Conservation (phyloP, 2,797 vertebrate species). For the Muraenolepis orangiensis region DNA sequence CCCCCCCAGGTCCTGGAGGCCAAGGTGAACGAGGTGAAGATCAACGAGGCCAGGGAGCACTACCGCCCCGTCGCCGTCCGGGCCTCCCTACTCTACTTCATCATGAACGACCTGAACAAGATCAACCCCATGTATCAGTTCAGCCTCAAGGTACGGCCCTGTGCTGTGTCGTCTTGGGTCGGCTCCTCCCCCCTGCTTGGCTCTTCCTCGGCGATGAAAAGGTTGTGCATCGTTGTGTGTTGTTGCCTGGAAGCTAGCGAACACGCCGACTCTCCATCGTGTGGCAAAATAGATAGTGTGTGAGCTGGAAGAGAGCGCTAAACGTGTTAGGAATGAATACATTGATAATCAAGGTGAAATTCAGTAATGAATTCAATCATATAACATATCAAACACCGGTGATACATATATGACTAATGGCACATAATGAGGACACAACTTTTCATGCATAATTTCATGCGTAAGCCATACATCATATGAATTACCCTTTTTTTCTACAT, state of each 20-base stretch:
- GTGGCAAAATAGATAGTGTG: neutral
- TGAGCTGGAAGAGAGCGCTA: neutral
- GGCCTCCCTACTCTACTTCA: conserved; percentile 81
- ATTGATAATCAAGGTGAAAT: neutral
- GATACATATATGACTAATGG: neutral
- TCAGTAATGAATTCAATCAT: neutral
- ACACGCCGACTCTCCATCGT: neutral
- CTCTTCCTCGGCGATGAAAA: neutral
- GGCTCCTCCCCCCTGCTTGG: too few species aligned
- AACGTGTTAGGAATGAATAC: neutral
- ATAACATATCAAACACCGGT: too few species aligned
- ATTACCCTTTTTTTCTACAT: neutral
- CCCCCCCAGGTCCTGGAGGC: conserved; percentile 76
- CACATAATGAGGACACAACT: neutral
- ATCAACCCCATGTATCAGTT: conserved; percentile 85
- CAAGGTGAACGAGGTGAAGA: conserved; percentile 81
- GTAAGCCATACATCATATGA: neutral
- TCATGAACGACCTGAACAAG: conserved; percentile 84
- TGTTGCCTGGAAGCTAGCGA: neutral
- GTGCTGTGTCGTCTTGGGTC: neutral
- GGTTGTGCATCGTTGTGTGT: neutral
- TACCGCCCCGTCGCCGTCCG: conserved; percentile 79
- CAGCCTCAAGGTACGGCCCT: conserved; percentile 68
- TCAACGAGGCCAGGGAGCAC: conserved; percentile 77
- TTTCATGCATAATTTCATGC: neutral